Evolutionary conservation across 2,888 invertebrate species (phyloP).

Genomic region (Nephrotoma appendiculata): DNA sequence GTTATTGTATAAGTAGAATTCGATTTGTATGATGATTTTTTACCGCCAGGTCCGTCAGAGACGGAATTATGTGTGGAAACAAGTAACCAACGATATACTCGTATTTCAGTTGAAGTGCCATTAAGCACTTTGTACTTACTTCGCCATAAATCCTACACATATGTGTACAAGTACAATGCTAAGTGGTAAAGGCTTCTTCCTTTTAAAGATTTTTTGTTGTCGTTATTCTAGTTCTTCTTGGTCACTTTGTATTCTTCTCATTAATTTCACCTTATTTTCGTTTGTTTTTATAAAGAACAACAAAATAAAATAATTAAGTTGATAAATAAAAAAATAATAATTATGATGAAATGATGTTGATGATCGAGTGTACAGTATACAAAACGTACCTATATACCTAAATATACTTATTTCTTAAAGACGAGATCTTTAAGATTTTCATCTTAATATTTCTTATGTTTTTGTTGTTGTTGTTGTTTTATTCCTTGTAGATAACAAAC

Average conservation of each 20-base stretch:
- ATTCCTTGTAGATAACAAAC: not conserved
- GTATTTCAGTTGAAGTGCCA: not conserved
- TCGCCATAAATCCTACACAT: not conserved
- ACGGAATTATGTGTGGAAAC: not conserved
- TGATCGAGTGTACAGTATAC: not conserved
- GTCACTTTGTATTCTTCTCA: not conserved
- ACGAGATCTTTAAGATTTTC: not conserved
- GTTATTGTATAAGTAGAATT: not conserved
- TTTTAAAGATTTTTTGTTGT: not conserved
- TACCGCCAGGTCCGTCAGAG: not conserved
- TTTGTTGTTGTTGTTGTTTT: not conserved
- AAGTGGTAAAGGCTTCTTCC: not conserved
- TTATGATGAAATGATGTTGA: not conserved
- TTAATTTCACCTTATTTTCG: not conserved
- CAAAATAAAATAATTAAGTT: not conserved
- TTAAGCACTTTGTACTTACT: not conserved
- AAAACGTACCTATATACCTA: too few species aligned
- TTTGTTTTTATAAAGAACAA: not conserved
- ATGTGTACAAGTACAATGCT: not conserved
- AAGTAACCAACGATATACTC: not conserved
- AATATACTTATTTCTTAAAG: not conserved
- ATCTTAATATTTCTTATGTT: not conserved
- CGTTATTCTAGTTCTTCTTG: not conserved
- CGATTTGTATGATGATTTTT: not conserved
- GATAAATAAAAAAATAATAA: not conserved